phyloP scores from a whole-genome alignment of 2,888 invertebrate genomes.

The Aphodius sticticus region DNA sequence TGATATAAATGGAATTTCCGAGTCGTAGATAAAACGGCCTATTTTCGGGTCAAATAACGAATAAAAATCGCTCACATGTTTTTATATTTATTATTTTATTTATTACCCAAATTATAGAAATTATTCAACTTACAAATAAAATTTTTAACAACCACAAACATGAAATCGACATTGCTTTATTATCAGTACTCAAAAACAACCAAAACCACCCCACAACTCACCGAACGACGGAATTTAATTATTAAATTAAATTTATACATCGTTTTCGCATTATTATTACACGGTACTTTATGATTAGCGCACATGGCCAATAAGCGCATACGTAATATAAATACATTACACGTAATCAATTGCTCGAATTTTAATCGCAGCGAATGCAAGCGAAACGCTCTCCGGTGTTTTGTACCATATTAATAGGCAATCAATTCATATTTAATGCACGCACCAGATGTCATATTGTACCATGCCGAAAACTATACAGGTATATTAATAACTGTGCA shows the following conservation, averaged over 20 bases:
- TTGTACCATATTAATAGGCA: not conserved
- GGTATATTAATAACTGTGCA: not conserved
- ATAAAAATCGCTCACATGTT: too few species aligned
- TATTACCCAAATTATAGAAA: too few species aligned
- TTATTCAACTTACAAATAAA: too few species aligned
- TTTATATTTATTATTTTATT: too few species aligned
- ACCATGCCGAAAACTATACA: not conserved
- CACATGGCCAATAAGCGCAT: not conserved
- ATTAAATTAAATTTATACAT: not conserved
- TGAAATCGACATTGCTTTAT: too few species aligned
- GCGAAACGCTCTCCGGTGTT: not conserved
- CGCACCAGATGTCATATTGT: not conserved
- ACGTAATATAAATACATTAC: not conserved
- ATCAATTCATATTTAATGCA: not conserved
- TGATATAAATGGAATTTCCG: too few species aligned
- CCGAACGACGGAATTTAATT: too few species aligned
- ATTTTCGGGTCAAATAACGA: too few species aligned
- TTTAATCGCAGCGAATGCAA: not conserved
- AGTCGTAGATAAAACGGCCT: too few species aligned
- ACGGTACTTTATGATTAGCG: not conserved
- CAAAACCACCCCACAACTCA: too few species aligned
- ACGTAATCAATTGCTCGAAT: not conserved
- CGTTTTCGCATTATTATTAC: not conserved
- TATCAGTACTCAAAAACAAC: too few species aligned
- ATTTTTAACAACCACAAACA: too few species aligned